phyloP scores from a whole-genome alignment of 2,797 vertebrate genomes.

The Pitangus sulphuratus region DNA sequence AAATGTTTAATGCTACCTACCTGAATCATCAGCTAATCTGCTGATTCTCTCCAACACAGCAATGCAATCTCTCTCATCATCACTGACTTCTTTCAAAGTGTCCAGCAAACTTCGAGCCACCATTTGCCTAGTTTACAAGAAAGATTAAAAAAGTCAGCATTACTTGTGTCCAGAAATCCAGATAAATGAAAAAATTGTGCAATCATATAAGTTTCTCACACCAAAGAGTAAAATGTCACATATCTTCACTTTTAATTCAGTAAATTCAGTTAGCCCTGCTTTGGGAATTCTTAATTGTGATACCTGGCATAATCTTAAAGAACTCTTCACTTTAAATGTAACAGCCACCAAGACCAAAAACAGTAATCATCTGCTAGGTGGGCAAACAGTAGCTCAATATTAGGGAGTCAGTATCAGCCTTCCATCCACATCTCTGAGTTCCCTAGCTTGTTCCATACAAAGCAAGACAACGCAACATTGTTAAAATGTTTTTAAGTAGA shows the following conservation, averaged over 20 bases:
- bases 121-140: constrained; percentile 84
- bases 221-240: neutral
- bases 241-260: neutral
- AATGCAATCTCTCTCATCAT: constrained; percentile 88
- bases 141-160: constrained; percentile 40
- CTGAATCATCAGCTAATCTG: constrained; percentile 88
- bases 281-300: neutral
- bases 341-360: neutral
- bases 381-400: neutral
- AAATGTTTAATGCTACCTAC: constrained; percentile 69
- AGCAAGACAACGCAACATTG: neutral
- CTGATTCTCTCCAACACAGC: constrained; percentile 88
- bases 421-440: neutral
- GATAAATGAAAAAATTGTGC: neutral
- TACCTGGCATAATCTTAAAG: neutral
- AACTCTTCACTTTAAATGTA: neutral
- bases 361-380: neutral
- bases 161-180: constrained; percentile 8
- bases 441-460: neutral
- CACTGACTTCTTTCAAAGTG: constrained; percentile 88
- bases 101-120: constrained; percentile 91
- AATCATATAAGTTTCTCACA: neutral
- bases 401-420: neutral
- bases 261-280: neutral
- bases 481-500: neutral